Base-by-base conservation (phyloP, 1,140 invertebrate species). In the Cardiocondyla obscurior region DNA sequence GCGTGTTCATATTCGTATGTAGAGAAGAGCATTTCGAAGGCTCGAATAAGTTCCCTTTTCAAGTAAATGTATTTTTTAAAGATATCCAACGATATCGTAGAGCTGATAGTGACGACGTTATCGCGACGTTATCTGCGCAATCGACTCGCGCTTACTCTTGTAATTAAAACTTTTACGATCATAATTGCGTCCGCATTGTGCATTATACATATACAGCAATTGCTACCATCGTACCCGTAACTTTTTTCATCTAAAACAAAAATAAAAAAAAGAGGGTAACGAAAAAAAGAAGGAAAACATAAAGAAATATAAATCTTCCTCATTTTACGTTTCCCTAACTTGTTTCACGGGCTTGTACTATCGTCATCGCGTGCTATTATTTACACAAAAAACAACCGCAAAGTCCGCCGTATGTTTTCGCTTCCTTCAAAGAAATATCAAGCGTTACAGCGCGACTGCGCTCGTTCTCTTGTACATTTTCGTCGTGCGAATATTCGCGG, bases 321-420 rank as follows among this genome's bases (percentile, higher is more conserved):
- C 39, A 12, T 62, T 74, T 12, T n/a, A 62, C n/a, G 39, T 76
- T 64, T 76, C 72, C 49, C 64, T 76, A 76, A 76, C 72, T 76
- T 64, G 39, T 25, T 36, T 12, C 28, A 14, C 39, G 28, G 42
- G 49, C 28, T 58, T 44, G 16, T 58, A 33, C 25, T 60, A 46
- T 64, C 72, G 64, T 76, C 72, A 22, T 62, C 28, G 55, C 39
- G 55, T 62, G 53, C 51, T 73, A 49, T 76, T 76, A 39, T 62
- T 76, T 76, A 76, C 39, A 76, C 39, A 76, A 55, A 76, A 62
- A 76, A 76, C 72, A 76, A 42, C 28, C n/a, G 36, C 36, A 55
- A 76, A 62, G 72, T 76, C 46, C 72, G 64, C 33, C 57, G 57
- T 28, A 28, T 76, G 72, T 76, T 76, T 76, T 64, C 64, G 14